Evolutionary conservation across 2,888 invertebrate species (phyloP).

Genomic region (Oscheius sp.): DNA sequence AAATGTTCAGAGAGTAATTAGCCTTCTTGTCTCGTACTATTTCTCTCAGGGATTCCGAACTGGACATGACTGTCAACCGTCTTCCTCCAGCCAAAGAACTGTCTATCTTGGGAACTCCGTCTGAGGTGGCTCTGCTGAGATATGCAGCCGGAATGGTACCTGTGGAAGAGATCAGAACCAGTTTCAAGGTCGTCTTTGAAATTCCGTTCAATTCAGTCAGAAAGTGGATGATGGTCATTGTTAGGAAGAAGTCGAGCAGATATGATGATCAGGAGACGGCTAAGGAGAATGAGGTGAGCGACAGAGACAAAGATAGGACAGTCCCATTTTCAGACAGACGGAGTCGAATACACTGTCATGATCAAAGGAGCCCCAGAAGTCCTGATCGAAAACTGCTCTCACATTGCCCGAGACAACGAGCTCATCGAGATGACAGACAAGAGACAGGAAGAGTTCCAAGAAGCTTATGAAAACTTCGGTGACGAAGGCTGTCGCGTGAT

Average conservation of each 20-base stretch:
- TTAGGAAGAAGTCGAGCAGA: conserved; percentile 35
- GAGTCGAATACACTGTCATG: conserved; percentile 47
- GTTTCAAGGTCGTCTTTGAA: conserved; percentile 57
- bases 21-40: conserved; percentile 13
- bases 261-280: conserved; percentile 33
- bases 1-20: conserved; percentile 44
- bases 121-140: conserved; percentile 55
- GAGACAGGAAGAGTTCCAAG: conserved; percentile 45
- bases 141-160: conserved; percentile 51
- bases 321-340: conserved; percentile 7
- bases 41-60: conserved; percentile 47
- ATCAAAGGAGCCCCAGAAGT: conserved; percentile 68
- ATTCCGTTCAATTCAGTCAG: conserved; percentile 43
- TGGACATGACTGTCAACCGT: conserved; percentile 47
- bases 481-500: conserved; percentile 67
- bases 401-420: conserved; percentile 45
- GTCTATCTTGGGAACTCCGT: conserved; percentile 49
- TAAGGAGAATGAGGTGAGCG: conserved; percentile 38
- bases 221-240: conserved; percentile 63
- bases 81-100: conserved; percentile 39
- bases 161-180: conserved; percentile 45
- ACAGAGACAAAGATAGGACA: too few relatives aligned
- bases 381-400: conserved; percentile 57
- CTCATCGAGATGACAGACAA: conserved; percentile 39
- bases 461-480: conserved; percentile 63